Evolutionary conservation across 2,888 invertebrate genomes (phyloP).

Genomic region (Saturnia japonica): DNA sequence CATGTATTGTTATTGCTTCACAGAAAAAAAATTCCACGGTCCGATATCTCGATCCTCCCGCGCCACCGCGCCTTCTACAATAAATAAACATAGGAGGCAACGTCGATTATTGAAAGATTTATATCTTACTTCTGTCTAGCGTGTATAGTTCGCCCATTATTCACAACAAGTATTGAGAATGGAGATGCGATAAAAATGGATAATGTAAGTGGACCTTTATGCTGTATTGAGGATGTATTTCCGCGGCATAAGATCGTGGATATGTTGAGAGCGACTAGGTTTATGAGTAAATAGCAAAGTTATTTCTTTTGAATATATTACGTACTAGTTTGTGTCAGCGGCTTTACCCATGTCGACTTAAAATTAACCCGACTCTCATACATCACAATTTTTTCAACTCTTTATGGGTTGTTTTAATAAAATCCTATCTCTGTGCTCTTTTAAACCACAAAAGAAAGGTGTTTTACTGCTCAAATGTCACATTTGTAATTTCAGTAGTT

Average conservation of each 20-base stretch:
- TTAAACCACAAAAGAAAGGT: too few species aligned
- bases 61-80: constrained; percentile 50
- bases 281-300: not conserved
- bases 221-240: constrained; percentile 20
- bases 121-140: constrained; percentile 66
- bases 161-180: constrained; percentile 65
- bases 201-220: constrained; percentile 46
- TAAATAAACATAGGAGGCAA: constrained; percentile 70
- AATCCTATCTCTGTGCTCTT: not conserved
- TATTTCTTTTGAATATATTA: not conserved
- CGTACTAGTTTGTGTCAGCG: not conserved
- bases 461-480: too few species aligned
- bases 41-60: constrained; percentile 58
- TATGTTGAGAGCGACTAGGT: not conserved
- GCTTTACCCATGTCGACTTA: not conserved
- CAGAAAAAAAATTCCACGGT: constrained; percentile 50
- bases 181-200: constrained; percentile 56
- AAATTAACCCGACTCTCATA: not conserved
- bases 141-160: constrained; percentile 67
- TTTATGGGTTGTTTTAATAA: not conserved
- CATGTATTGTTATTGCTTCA: constrained; percentile 67
- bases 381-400: not conserved
- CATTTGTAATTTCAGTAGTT: too few species aligned
- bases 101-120: constrained; percentile 79
- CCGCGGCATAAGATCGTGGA: constrained; percentile 29